These are phyloP conservation scores for Drosophila kohkoa DNA, from an alignment of 1,140 invertebrate genomes.

Conservation along the genomic window DNA sequence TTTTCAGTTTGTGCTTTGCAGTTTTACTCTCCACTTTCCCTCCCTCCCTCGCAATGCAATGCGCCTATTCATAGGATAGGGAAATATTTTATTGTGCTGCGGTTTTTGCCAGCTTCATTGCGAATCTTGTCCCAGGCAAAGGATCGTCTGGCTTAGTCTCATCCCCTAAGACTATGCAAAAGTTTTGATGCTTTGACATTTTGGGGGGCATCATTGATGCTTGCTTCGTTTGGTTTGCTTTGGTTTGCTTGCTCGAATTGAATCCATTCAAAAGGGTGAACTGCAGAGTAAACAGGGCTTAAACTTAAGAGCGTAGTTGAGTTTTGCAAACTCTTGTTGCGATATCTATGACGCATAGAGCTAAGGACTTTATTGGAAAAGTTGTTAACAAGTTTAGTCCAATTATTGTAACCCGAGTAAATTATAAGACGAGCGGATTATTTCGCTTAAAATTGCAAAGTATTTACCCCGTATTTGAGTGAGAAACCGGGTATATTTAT, in stretches of 20 bases:
- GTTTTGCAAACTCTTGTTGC: background rate
- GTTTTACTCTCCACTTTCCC: background rate
- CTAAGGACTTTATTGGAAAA: conserved; percentile 24
- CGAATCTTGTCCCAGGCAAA: background rate
- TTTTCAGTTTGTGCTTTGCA: conserved; percentile 1
- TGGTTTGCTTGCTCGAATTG: conserved; percentile 16
- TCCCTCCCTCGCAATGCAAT: conserved; percentile 1
- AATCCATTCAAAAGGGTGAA: conserved; percentile 13
- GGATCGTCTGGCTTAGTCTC: background rate
- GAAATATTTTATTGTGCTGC: conserved; percentile 81
- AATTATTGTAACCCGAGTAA: conserved; percentile 3
- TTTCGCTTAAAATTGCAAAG: background rate
- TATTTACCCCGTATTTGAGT: too few relatives aligned
- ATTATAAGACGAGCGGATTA: background rate
- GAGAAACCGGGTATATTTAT: background rate
- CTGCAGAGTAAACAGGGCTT: conserved; percentile 11
- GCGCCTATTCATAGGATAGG: conserved; percentile 33
- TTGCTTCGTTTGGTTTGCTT: conserved; percentile 2
- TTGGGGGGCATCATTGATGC: conserved; percentile 53
- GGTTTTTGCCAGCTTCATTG: conserved; percentile 47
- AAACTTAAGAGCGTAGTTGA: background rate
- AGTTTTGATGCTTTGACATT: conserved; percentile 63
- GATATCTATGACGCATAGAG: conserved; percentile 17
- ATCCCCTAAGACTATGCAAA: conserved; percentile 46
- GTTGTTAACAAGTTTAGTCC: conserved; percentile 14